Conservation (phyloP, 2,113 vertebrate species). For the Oenanthe melanoleuca region DNA sequence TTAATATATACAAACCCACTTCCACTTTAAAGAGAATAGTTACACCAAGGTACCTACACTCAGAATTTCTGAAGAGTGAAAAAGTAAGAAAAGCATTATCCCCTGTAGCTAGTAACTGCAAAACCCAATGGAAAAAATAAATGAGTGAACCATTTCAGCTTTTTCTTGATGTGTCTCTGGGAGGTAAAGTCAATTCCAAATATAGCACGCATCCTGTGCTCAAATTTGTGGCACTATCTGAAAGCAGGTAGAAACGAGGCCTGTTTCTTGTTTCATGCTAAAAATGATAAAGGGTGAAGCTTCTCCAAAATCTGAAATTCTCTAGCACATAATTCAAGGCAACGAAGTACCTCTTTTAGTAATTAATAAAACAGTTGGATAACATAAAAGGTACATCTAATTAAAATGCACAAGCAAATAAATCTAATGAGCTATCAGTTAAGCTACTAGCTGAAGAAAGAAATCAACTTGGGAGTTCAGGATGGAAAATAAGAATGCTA, state of each 20-base stretch:
- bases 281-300: not conserved
- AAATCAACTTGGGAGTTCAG: not conserved
- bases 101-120: not conserved
- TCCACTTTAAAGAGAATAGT: not conserved
- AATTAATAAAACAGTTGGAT: not conserved
- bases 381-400: not conserved
- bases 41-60: not conserved
- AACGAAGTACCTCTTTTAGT: not conserved
- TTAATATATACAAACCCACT: not conserved
- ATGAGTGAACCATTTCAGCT: not conserved
- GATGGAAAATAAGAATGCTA: not conserved
- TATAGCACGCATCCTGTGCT: not conserved
- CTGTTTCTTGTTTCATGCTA: not conserved
- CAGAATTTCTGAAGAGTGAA: not conserved
- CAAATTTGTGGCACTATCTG: not conserved
- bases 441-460: not conserved
- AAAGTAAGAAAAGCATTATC: not conserved
- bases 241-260: not conserved
- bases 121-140: not conserved
- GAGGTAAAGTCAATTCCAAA: not conserved
- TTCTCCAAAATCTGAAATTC: not conserved
- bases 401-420: not conserved
- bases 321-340: not conserved
- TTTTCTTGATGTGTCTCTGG: not conserved
- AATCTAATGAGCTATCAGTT: not conserved